These are phyloP conservation scores for Xyrauchen texanus DNA, from an alignment of 2,113 vertebrate genomes.

Conservation along the genomic window DNA sequence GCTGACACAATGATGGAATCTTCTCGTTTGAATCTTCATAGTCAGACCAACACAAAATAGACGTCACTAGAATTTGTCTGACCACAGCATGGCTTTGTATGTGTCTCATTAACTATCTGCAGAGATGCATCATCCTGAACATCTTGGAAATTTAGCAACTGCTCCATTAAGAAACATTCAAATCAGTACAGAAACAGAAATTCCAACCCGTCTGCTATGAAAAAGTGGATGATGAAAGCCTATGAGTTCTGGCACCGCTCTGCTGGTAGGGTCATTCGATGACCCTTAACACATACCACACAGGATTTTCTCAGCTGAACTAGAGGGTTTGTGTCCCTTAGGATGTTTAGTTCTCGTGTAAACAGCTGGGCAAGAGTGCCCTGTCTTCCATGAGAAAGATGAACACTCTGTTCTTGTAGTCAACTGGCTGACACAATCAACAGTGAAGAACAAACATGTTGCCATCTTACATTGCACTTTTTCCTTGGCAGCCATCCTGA, in stretches of 20 bases:
- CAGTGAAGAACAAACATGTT: conserved; percentile 65
- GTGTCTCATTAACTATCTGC: neutral
- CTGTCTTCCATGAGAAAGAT: neutral
- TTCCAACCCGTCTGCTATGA: neutral
- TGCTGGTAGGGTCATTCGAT: neutral
- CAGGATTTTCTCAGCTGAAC: conserved; percentile 1
- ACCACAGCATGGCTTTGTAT: neutral
- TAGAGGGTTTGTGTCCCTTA: neutral
- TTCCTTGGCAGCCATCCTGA: neutral
- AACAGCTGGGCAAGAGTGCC: too few species aligned
- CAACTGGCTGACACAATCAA: conserved; percentile 40
- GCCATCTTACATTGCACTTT: neutral
- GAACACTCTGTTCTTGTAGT: conserved; percentile 55
- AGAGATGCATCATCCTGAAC: neutral
- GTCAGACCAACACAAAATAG: neutral
- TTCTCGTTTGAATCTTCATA: neutral
- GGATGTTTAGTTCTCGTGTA: conserved; percentile 8
- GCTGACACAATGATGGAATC: neutral
- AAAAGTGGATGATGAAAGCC: conserved; percentile 4
- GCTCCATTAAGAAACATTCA: neutral
- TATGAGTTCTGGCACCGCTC: neutral
- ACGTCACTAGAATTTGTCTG: neutral
- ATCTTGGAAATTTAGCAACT: neutral
- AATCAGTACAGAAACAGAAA: conserved; percentile 1
- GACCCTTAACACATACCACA: conserved; percentile 1